These are phyloP conservation scores for Eurystomus glaucurus DNA, from an alignment of 2,797 vertebrate genomes.

Conservation along the genomic window DNA sequence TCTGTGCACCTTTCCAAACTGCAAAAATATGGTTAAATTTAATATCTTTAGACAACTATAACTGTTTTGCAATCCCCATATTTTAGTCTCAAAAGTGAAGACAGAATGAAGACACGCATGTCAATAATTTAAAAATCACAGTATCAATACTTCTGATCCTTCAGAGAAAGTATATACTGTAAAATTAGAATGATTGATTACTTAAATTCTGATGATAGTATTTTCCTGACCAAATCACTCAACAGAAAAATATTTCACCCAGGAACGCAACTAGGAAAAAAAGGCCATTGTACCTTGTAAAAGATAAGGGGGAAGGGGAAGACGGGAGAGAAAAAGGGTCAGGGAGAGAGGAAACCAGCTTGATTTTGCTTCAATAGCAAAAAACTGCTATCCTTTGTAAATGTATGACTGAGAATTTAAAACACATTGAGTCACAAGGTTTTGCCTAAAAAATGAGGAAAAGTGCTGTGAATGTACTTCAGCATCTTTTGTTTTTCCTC, in stretches of 20 bases:
- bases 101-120: slow-evolving; percentile 81
- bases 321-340: background rate
- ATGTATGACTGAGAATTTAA: slow-evolving; percentile 83
- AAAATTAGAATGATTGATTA: slow-evolving; percentile 77
- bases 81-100: slow-evolving; percentile 79
- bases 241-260: slow-evolving; percentile 68
- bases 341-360: slow-evolving; percentile 61
- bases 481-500: slow-evolving; percentile 83
- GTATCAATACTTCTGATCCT: slow-evolving; percentile 84
- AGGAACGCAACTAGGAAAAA: slow-evolving; percentile 48
- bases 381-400: slow-evolving; percentile 75
- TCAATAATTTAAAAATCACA: slow-evolving; percentile 87
- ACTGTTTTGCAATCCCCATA: slow-evolving; percentile 31
- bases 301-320: slow-evolving; percentile 1
- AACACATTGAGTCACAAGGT: slow-evolving; percentile 80
- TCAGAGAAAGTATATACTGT: slow-evolving; percentile 77
- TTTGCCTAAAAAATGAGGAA: slow-evolving; percentile 86
- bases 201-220: slow-evolving; percentile 70
- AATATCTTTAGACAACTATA: slow-evolving; percentile 51
- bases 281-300: slow-evolving; percentile 70
- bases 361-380: slow-evolving; percentile 77
- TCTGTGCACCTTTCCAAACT: slow-evolving; percentile 53
- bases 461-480: slow-evolving; percentile 85
- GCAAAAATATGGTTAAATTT: slow-evolving; percentile 72
- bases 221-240: slow-evolving; percentile 66